These are phyloP conservation scores for Parthenolecanium corni DNA, from an alignment of 2,888 invertebrate genomes.

Conservation along the genomic window DNA sequence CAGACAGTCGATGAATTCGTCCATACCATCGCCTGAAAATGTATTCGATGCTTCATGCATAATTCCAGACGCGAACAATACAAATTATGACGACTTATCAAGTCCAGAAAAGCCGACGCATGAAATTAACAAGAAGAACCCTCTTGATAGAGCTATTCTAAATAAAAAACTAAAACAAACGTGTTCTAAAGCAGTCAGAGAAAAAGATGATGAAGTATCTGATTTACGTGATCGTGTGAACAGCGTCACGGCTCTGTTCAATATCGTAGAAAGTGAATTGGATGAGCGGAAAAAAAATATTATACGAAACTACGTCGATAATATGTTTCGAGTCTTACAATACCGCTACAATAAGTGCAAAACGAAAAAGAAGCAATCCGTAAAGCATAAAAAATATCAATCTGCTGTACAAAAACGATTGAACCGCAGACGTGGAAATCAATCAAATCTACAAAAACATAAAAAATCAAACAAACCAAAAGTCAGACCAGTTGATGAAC, in stretches of 20 bases:
- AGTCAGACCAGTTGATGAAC: not conserved
- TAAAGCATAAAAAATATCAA: not conserved
- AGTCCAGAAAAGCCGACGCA: too few relatives aligned
- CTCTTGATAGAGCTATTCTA: not conserved
- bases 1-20: too few relatives aligned
- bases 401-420: not conserved
- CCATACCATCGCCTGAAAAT: too few relatives aligned
- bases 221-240: constrained; percentile 16
- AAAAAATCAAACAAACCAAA: not conserved
- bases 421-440: not conserved
- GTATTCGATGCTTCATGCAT: too few relatives aligned
- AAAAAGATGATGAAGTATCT: not conserved
- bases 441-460: not conserved
- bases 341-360: constrained; percentile 16
- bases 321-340: constrained; percentile 21
- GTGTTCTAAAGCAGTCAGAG: not conserved
- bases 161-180: not conserved
- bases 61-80: too few relatives aligned
- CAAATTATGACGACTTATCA: too few relatives aligned
- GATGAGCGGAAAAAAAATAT: constrained; percentile 22
- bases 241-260: constrained; percentile 17
- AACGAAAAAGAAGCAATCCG: constrained; percentile 10
- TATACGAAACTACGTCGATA: constrained; percentile 24
- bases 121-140: not conserved
- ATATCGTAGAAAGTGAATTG: constrained; percentile 21